Evolutionary conservation across 2,797 vertebrate species (phyloP), one percentile per base, ranked within the genome.

Genomic region (Poliocrania exsul): DNA sequence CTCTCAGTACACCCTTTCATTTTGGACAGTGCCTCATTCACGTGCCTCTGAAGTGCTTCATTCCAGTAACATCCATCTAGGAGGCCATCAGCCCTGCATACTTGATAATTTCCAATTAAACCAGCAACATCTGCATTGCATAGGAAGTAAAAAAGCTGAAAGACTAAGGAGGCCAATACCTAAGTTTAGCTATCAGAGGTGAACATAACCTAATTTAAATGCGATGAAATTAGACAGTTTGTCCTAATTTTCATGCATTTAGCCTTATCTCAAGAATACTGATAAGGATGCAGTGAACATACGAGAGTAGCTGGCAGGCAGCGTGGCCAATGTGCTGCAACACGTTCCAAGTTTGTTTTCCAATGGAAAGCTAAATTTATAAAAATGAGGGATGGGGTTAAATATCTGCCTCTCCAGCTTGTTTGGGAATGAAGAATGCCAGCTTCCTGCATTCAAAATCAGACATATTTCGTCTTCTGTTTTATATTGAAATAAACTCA

Each of bases 151-250:
- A 88, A 95, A 70, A n/a, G 11, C 35, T 84, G 66, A 11, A 79
- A 86, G 77, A 37, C 12, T 90, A 95, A 96, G 49, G 92, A 96
- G 96, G 92, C 53, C 92, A 97, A 25, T 84, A 95, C n/a, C 95
- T 96, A 94, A 93, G 60, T 93, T 93, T 95, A 96, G 87, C 64
- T 62, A 50, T 50, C 64, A 86, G 80, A 93, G 95, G 91, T 95
- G 93, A 94, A 54, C 5, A 3, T 40, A 88, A 93, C 96, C 96
- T 96, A 93, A 93, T 96, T 97, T 89, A 81, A 95, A 79, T 20
- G 60, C 20, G 82, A 91, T 94, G 66, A 93, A 97, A 96, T 96
- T 96, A 94, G 89, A 84, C 40, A 0, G 0, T 90, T 92, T 94
- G 96, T 37, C 82, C 95, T 96, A 92, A 93, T 96, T 96, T 95